phyloP scores from a whole-genome alignment of 2,888 invertebrate species.

The Griposia aprilina region DNA sequence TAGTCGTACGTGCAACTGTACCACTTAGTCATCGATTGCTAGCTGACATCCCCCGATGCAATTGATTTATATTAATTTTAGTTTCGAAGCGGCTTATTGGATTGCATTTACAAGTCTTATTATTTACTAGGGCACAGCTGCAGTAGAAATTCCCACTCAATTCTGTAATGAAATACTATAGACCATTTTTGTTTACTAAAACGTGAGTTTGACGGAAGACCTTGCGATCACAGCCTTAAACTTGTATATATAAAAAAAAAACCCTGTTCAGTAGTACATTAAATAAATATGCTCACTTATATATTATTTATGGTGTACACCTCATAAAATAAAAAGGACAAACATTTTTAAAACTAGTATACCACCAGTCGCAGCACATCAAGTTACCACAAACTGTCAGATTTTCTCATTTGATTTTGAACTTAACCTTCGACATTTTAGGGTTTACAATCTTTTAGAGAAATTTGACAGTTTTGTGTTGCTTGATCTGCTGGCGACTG shows the following conservation, averaged over 20 bases:
- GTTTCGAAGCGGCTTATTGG: neutral
- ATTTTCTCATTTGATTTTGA: no score
- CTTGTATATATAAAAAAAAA: no score
- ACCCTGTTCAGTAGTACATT: neutral
- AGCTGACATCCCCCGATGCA: conserved; percentile 47
- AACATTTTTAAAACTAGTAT: no score
- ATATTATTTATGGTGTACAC: no score
- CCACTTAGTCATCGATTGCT: conserved; percentile 54
- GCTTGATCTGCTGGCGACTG: no score
- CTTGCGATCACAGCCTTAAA: neutral
- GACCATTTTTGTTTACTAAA: neutral
- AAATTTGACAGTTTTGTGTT: no score
- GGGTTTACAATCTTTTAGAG: no score
- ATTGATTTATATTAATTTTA: conserved; percentile 36
- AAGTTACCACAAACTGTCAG: no score
- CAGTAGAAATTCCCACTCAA: neutral
- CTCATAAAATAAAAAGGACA: no score
- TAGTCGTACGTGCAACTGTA: conserved; percentile 58
- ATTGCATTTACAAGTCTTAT: conserved; percentile 13
- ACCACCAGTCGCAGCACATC: no score
- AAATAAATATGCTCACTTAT: neutral
- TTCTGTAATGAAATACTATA: neutral
- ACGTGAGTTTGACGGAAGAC: neutral
- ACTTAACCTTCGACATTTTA: no score
- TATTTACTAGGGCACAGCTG: neutral